Evolutionary conservation across 2,113 vertebrate genomes (phyloP).

Genomic region (Himantopus leucocephalus): DNA sequence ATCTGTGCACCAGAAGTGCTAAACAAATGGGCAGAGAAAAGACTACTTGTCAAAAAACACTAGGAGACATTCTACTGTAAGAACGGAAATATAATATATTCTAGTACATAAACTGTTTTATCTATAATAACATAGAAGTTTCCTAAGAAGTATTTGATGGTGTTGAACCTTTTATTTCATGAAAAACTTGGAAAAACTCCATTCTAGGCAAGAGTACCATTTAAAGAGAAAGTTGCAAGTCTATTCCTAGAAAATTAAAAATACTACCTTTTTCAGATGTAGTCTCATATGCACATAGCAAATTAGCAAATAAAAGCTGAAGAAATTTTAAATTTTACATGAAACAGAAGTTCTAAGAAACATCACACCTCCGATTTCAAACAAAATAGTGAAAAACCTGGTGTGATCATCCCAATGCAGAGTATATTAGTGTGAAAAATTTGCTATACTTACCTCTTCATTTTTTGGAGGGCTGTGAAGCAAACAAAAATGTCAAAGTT

Average conservation of each 20-base stretch:
- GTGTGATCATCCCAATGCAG: background rate
- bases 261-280: background rate
- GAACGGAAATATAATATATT: background rate
- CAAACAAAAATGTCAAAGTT: background rate
- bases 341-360: background rate
- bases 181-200: background rate
- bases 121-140: background rate
- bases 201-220: background rate
- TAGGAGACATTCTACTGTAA: background rate
- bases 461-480: background rate
- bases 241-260: background rate
- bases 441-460: background rate
- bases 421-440: background rate
- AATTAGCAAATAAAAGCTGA: background rate
- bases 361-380: rapidly evolving
- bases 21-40: background rate
- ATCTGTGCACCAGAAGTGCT: background rate
- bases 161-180: background rate
- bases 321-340: background rate
- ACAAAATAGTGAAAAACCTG: background rate
- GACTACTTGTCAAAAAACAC: background rate
- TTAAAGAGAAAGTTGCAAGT: background rate
- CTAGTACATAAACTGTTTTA: background rate
- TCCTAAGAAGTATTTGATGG: background rate
- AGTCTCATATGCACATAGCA: background rate